phyloP scores from a whole-genome alignment of 2,888 invertebrate species.

The Onchidella celtica region DNA sequence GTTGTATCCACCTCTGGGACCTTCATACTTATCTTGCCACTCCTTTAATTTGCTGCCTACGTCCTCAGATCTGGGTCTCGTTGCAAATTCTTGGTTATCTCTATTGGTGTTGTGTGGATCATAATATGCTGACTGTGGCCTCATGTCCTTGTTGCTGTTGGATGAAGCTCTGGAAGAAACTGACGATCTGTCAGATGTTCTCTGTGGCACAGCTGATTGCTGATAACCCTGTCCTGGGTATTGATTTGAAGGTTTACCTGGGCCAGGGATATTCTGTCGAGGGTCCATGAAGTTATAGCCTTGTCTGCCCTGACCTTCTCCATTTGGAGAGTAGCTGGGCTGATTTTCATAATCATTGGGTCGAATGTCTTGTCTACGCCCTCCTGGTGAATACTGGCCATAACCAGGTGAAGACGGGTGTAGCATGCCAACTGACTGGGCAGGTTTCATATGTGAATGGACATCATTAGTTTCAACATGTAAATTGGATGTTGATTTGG shows the following conservation, averaged over 20 bases:
- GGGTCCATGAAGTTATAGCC: constrained; percentile 36
- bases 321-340: constrained; percentile 51
- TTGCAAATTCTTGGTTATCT: constrained; percentile 63
- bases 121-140: constrained; percentile 72
- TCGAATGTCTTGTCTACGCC: constrained; percentile 41
- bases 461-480: constrained; percentile 67
- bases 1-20: constrained; percentile 49
- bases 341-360: constrained; percentile 75
- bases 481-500: constrained; percentile 73
- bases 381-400: constrained; percentile 48
- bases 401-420: constrained; percentile 54
- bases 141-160: constrained; percentile 61
- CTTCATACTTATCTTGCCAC: constrained; percentile 70
- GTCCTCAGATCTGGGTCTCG: constrained; percentile 72
- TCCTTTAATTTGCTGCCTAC: constrained; percentile 68
- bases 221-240: constrained; percentile 53
- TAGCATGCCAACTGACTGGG: constrained; percentile 69
- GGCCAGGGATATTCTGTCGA: constrained; percentile 1
- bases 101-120: constrained; percentile 55
- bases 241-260: constrained; percentile 17
- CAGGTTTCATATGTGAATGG: constrained; percentile 62
- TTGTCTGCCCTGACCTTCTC: constrained; percentile 5
- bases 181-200: constrained; percentile 57
- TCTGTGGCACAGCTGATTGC: constrained; percentile 41
- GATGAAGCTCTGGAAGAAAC: constrained; percentile 62